Evolutionary conservation across 2,113 vertebrate species (phyloP), one percentile per base, ranked within the genome.

Genomic region (Neogobius melanostomus): DNA sequence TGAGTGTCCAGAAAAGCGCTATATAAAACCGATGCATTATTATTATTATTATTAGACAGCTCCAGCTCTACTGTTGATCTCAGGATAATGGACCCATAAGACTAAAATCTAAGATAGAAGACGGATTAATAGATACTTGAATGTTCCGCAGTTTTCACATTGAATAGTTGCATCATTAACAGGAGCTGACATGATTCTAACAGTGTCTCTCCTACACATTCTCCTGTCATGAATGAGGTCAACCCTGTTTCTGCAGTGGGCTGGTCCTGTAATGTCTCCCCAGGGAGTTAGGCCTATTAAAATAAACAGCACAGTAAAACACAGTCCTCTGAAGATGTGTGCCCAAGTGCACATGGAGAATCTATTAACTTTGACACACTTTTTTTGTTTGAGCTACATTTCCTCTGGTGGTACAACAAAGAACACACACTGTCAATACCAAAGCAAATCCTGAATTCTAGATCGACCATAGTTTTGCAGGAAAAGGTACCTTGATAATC

Each of bases 401-500:
- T 64, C 61, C 56, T 59, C 28, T 59, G 6, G 28, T 5, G 56
- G 56, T 42, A 68, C 71, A 79, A 62, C 48, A 11, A 2, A 10
- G 9, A 54, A 6, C 69, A 74, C 63, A 68, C 74, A 77, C 77
- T 7, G 7, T 16, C 2, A 63, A 66, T 73, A 70, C 50, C 72
- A 60, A 28, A 66, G 79, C 75, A 80, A 73, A 72, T 71, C 43
- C 79, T 66, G 75, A 54, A 74, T 82, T 76, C 57, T 15, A 73
- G 49, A 83, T 79, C 15, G 9, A 0, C 43, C 28, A 28, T 61
- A 66, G 71, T 78, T 79, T 28, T 66, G 75, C 17, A 73, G 62
- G 52, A 75, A 77, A 77, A 76, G 48, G 69, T 45, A 83, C 82
- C 70, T 77, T 66, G 72, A 83, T 85, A 90, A 87, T 85, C 76